These are phyloP conservation scores for Bryconaethiops microstoma DNA, from an alignment of 2,797 vertebrate genomes.

Conservation along the genomic window DNA sequence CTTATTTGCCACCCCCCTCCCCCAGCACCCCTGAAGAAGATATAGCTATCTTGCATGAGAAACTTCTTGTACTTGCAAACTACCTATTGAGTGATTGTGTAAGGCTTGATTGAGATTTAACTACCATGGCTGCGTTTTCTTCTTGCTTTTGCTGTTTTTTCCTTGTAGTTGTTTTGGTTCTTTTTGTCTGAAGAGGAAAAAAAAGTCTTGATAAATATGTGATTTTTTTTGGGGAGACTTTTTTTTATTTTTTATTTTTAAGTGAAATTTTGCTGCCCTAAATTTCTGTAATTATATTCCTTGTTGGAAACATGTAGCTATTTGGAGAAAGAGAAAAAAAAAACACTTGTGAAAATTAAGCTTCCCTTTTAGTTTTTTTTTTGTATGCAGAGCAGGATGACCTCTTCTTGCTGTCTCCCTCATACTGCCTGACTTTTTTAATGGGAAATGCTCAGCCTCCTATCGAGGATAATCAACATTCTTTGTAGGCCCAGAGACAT, in stretches of 20 bases:
- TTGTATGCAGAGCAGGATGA: conserved; percentile 84
- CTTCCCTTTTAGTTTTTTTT: conserved; percentile 78
- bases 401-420: conserved; percentile 89
- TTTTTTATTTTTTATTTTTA: conserved; percentile 78
- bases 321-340: conserved; percentile 53
- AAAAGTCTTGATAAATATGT: conserved; percentile 77
- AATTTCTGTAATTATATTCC: conserved; percentile 77
- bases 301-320: conserved; percentile 81
- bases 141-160: conserved; percentile 90
- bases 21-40: conserved; percentile 77
- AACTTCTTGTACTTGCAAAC: conserved; percentile 94
- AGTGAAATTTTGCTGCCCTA: conserved; percentile 78
- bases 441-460: conserved; percentile 63
- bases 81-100: conserved; percentile 96
- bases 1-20: too few relatives aligned
- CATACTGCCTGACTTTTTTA: conserved; percentile 88
- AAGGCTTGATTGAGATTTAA: conserved; percentile 94
- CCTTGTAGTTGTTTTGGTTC: conserved; percentile 79
- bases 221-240: conserved; percentile 75
- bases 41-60: conserved; percentile 92
- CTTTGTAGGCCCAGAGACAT: conserved; percentile 81
- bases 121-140: conserved; percentile 92
- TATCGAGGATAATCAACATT: conserved; percentile 67
- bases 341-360: conserved; percentile 79
- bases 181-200: conserved; percentile 83